These are phyloP conservation scores for Bombus huntii DNA, from an alignment of 1,140 invertebrate species.

Conservation along the genomic window DNA sequence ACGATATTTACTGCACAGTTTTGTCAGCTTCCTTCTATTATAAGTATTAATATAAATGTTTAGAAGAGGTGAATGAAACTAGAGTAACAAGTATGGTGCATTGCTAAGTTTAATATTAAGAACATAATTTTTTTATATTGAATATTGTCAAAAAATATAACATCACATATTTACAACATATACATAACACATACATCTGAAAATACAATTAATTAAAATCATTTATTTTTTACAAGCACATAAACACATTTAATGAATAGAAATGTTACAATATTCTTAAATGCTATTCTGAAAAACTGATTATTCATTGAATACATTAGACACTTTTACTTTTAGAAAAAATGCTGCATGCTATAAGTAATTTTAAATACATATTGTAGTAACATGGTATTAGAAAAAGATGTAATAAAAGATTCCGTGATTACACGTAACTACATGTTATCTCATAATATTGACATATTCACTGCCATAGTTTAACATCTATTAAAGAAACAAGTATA, in stretches of 20 bases:
- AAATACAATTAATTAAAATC: background rate
- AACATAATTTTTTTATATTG: conserved; percentile 1
- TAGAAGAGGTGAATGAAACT: conserved; percentile 10
- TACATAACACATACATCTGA: background rate
- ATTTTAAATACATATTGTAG: conserved; percentile 12
- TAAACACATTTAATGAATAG: background rate
- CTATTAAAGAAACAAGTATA: background rate
- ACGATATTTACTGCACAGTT: conserved; percentile 30
- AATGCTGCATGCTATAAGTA: conserved; percentile 20
- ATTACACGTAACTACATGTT: background rate
- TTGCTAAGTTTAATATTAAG: conserved; percentile 6
- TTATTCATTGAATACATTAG: background rate
- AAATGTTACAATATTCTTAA: conserved; percentile 3
- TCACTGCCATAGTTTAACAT: conserved; percentile 46
- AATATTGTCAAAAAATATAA: background rate
- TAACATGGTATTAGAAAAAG: conserved; percentile 20
- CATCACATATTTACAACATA: background rate
- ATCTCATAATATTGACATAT: conserved; percentile 48
- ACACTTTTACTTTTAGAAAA: conserved; percentile 16
- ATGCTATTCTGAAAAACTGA: background rate
- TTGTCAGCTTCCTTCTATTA: conserved; percentile 11
- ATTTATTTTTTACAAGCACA: conserved; percentile 3
- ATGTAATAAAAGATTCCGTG: background rate
- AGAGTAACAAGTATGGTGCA: conserved; percentile 31
- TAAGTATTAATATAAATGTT: background rate